These are phyloP conservation scores for Halcyon badia DNA, from an alignment of 2,797 vertebrate genomes.

Conservation along the genomic window DNA sequence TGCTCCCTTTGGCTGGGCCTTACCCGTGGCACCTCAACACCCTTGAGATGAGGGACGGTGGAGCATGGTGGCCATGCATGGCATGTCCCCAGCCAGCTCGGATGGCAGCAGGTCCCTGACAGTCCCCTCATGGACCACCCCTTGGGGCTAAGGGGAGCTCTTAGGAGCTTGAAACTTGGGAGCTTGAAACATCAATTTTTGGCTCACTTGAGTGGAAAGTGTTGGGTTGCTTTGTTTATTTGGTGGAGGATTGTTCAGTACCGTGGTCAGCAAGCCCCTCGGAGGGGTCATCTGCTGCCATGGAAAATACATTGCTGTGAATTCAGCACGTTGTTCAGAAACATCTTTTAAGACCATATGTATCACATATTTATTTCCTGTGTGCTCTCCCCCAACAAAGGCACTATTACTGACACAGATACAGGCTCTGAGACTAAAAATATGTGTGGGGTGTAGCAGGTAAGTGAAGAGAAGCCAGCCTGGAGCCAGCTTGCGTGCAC, in stretches of 20 bases:
- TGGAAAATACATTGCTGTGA: background rate
- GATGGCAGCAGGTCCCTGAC: background rate
- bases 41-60: fast-evolving
- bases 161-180: background rate
- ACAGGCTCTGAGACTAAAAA: constrained; percentile 23
- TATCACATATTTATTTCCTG: background rate
- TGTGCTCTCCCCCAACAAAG: background rate
- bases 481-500: background rate
- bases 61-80: fast-evolving
- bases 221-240: background rate
- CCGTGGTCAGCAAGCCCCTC: background rate
- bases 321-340: background rate
- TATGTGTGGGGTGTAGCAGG: background rate
- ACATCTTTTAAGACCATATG: background rate
- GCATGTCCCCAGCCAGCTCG: background rate
- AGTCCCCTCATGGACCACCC: too few species aligned
- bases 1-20: background rate
- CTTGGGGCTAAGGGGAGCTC: too few species aligned
- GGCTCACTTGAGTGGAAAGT: background rate
- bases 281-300: background rate
- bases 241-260: background rate
- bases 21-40: background rate
- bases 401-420: constrained; percentile 11
- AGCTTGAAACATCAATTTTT: background rate
- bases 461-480: background rate